Base-by-base conservation (phyloP, 2,797 vertebrate species). In the Sebastes reedi region DNA sequence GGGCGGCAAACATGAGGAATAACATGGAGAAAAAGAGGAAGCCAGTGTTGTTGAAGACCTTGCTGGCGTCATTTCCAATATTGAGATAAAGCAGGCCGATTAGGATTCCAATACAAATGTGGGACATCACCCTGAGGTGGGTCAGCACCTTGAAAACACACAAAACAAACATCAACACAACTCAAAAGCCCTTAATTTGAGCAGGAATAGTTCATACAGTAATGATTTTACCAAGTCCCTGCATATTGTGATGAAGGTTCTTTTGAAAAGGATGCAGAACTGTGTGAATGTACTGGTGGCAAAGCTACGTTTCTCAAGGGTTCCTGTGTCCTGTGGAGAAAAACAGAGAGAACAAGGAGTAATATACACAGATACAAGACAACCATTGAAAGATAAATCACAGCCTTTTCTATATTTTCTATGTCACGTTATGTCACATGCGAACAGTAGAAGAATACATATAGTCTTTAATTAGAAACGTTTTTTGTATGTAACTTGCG, bases 21-120 rank as follows among this genome's bases (percentile, higher is more conserved):
- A 99, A 96, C 98, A 99, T 99, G 92, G 98, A 99, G 96, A 99
- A 99, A 96, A 99, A 99, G 88, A 99, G 97, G 91, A 98, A 99
- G 83, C 98, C 97, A 0, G 98, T 99, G 96, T 99, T 99, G 96
- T 99, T 99, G 96, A 99, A 99, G 88, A 99, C 98, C 87, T 99
- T 99, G 96, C 96, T 97, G 72, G 99, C 98, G 1, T 99, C 99
- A 0, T 99, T 96, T 42, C 99, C 99, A 0, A 99, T 99, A 87
- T 98, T 97, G 84, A 99, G 96, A 94, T 99, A 99, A 77, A 99
- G 97, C 79, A 99, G 94, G 65, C 99, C 99, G 3, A 99, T 99
- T 85, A 99, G 95, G 54, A 99, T 97, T 0, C 98, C 98, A 0
- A 99, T 97, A 84, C 83, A 95, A 89, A 99, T 95, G 75, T 99